Conservation (phyloP, 2,797 vertebrate species). For the Thripadectes ignobilis region DNA sequence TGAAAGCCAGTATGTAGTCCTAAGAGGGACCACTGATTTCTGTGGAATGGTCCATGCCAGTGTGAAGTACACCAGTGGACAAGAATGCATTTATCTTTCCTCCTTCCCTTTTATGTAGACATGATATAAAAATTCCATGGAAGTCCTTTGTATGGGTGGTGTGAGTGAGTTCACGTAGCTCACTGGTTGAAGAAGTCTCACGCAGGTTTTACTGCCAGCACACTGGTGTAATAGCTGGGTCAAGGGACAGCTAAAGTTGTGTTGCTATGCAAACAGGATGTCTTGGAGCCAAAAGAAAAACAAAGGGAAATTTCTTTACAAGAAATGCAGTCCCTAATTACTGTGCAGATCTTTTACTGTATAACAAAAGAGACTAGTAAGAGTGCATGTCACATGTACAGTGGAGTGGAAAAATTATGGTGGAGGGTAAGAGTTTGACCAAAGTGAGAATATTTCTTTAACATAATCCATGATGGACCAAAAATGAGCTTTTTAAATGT, state of each 20-base stretch:
- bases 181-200: neutral
- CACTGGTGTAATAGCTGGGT: neutral
- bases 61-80: neutral
- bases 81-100: neutral
- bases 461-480: neutral
- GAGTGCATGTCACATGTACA: neutral
- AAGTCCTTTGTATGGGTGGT: neutral
- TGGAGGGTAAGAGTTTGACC: neutral
- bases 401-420: neutral
- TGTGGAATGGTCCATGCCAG: neutral
- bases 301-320: neutral
- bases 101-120: neutral
- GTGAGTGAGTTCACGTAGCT: neutral
- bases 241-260: neutral
- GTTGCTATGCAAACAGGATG: neutral
- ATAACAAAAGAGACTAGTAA: neutral
- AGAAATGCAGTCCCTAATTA: neutral
- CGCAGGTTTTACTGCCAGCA: neutral
- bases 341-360: neutral
- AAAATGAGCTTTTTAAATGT: neutral
- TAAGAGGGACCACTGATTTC: neutral
- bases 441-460: neutral
- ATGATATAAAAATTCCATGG: neutral
- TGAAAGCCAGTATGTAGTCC: neutral
- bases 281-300: neutral